Evolutionary conservation across 2,797 vertebrate species (phyloP), one percentile per base, ranked within the genome.

Genomic region (Crax fasciolata): DNA sequence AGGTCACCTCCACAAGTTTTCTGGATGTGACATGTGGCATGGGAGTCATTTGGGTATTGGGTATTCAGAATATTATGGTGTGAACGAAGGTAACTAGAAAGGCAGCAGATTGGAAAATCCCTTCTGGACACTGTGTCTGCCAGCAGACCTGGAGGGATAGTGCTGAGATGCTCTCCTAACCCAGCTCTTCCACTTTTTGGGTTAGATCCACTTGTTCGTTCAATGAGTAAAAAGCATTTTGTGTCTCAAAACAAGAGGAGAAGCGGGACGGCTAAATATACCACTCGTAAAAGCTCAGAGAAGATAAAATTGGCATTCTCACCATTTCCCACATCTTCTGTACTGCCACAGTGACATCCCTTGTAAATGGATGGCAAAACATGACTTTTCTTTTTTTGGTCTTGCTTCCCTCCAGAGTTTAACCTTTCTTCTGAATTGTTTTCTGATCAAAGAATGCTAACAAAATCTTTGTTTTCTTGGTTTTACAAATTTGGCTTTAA

Each of bases 401-500:
- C 49, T 85, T 84, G 32, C 19, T 74, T 63, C 63, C 48, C 24
- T 91, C n/a, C 28, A 19, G 11, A 14, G 49, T 75, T 84, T 80
- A 85, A 46, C 14, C 67, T 35, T 62, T 39, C n/a, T 75, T 78
- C 24, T 6, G 43, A 58, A 20, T 21, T 58, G 25, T 85, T 27
- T 65, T 12, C 41, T 76, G 58, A 93, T 86, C 41, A 82, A 84
- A 75, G 17, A 39, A 24, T 62, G 70, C 48, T 39, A 91, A 55
- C 52, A 82, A 65, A 70, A 66, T 63, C 28, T 80, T 83, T 66
- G 41, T 87, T 49, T 44, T 75, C 55, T 52, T 67, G 16, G 10
- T 73, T 93, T 95, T 90, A 82, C 32, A 86, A 66, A 61, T 88
- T 52, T 67, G 62, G 52, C 65, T 92, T 90, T 39, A 76, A 90